A percentile compares a stretch with the other conserved stretches of the same genome.
These are phyloP conservation scores for Drosophila mauritiana DNA, from an alignment of 1,140 invertebrate genomes.

Conservation along the genomic window DNA sequence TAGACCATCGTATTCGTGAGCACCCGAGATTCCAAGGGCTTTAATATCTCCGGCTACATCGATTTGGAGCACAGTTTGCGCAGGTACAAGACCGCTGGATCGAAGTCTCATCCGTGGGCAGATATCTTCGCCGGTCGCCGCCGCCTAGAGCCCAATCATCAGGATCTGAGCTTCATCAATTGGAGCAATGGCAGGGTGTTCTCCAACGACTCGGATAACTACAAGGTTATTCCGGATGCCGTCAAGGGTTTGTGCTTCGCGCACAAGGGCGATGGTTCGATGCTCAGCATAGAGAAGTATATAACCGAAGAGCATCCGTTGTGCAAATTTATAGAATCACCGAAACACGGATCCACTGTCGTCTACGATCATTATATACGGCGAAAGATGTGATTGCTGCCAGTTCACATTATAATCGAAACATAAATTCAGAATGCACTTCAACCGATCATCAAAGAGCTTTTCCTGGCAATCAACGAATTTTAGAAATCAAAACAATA, in stretches of 20 bases:
- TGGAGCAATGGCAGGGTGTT: slow-evolving; percentile 21
- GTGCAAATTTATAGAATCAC: slow-evolving; percentile 24
- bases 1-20: slow-evolving; percentile 39
- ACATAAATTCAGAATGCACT: neutral
- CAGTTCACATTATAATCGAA: neutral
- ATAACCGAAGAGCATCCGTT: slow-evolving; percentile 8
- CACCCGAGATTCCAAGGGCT: slow-evolving; percentile 25
- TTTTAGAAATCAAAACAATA: slow-evolving; percentile 41
- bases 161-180: slow-evolving; percentile 35
- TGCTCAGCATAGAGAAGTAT: slow-evolving; percentile 20
- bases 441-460: no score
- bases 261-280: slow-evolving; percentile 17
- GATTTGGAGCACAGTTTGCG: slow-evolving; percentile 37
- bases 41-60: slow-evolving; percentile 35
- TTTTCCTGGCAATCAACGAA: slow-evolving; percentile 6
- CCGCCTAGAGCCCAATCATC: slow-evolving; percentile 11
- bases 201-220: slow-evolving; percentile 37
- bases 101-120: slow-evolving; percentile 4
- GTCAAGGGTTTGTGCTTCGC: slow-evolving; percentile 21
- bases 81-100: neutral
- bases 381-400: slow-evolving; percentile 12
- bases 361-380: slow-evolving; percentile 35
- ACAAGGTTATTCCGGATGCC: slow-evolving; percentile 2
- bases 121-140: slow-evolving; percentile 10
- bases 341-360: slow-evolving; percentile 19